Percentiles rank a stretch among this genome's conserved stretches.
These are phyloP conservation scores for Cygnus buccinator DNA, from an alignment of 2,113 vertebrate genomes.

Conservation along the genomic window DNA sequence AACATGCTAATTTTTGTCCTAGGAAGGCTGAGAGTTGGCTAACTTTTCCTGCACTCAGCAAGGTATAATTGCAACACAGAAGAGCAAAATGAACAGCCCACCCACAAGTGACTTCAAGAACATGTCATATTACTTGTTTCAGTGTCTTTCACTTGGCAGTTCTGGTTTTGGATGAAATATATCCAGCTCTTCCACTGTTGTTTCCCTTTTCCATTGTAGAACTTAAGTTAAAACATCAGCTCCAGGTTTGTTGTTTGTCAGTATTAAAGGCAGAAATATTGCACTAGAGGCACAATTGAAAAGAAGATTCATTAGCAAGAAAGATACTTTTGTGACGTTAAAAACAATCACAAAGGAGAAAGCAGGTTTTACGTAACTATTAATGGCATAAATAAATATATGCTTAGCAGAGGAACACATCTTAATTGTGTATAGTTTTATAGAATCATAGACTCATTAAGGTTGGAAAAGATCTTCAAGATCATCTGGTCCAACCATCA, in stretches of 20 bases:
- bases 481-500: too few species aligned
- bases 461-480: too few species aligned
- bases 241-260: not conserved
- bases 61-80: not conserved
- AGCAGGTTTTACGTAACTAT: not conserved
- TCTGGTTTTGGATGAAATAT: not conserved
- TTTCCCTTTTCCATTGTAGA: not conserved
- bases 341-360: not conserved
- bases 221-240: slow-evolving; percentile 25
- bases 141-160: not conserved
- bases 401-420: not conserved
- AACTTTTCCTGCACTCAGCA: not conserved
- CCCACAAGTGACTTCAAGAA: slow-evolving; percentile 5
- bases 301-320: not conserved
- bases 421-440: not conserved
- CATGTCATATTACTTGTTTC: not conserved
- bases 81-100: slow-evolving; percentile 11
- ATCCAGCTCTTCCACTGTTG: not conserved
- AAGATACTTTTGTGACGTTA: not conserved
- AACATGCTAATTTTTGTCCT: slow-evolving; percentile 35
- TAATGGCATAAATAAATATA: not conserved
- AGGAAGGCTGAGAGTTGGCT: not conserved
- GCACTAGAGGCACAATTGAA: not conserved
- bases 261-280: slow-evolving; percentile 15
- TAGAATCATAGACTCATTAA: too few species aligned